phyloP scores from a whole-genome alignment of 2,797 vertebrate species.

The Sarcophilus harrisii region DNA sequence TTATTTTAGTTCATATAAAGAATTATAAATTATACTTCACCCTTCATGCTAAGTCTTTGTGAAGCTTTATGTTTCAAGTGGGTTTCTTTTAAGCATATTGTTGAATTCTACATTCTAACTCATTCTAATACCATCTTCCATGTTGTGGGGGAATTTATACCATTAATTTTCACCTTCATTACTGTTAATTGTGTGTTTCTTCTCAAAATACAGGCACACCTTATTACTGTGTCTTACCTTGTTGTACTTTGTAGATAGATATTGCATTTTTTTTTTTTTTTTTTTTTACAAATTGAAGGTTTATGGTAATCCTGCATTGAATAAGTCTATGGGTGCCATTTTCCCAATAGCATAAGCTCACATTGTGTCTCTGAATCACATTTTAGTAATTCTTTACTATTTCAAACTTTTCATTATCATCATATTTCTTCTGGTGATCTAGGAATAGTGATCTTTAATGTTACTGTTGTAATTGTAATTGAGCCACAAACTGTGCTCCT shows the following conservation, averaged over 20 bases:
- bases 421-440: background rate
- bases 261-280: too few species aligned
- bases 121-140: background rate
- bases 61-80: background rate
- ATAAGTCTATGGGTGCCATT: background rate
- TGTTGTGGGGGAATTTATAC: background rate
- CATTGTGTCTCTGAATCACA: background rate
- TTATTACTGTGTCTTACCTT: too few species aligned
- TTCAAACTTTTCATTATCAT: background rate
- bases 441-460: background rate
- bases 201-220: too few species aligned
- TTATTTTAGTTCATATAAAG: background rate
- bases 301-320: background rate
- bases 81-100: background rate
- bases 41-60: background rate
- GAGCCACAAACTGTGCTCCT: background rate
- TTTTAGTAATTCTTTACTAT: background rate
- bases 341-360: background rate
- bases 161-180: background rate
- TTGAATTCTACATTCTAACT: background rate
- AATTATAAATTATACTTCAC: background rate
- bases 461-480: background rate
- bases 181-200: too few species aligned
- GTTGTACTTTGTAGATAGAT: too few species aligned
- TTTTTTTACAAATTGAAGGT: background rate